Base-by-base conservation (phyloP, 2,113 vertebrate species). In the Ellobius talpinus region DNA sequence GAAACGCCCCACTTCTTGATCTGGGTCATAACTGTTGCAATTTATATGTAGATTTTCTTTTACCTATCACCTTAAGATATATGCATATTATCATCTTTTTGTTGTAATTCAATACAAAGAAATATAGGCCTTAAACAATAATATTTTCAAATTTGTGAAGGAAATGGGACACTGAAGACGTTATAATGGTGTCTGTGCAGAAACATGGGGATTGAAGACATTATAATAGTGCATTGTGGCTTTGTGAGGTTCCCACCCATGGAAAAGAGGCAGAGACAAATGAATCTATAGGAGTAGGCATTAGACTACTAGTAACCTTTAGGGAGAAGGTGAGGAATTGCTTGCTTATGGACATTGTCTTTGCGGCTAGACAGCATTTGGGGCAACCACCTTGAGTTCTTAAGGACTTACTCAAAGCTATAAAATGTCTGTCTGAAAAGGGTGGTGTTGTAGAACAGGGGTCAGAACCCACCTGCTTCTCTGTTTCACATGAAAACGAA, bases 121-220 rank as follows among this genome's bases (percentile, higher is more conserved):
- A 95, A 92, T 11, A 89, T 74, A 1, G 36, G 1, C 0, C 17
- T 70, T 95, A 68, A 89, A 73, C 24, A 89, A 1, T 79, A 96
- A 39, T 63, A 90, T 87, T 93, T 87, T 96, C 74, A 86, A 73
- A 90, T 66, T 68, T 91, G 76, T 45, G 88, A 61, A 96, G 52
- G 16, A 52, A 72, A 36, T 93, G 66, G 68, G 36, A 14, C 76
- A 94, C 94, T 61, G 42, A 76, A 88, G 50, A 93, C 61, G 9
- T 79, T 47, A 89, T 78, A 10, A 68, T 9, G 70, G 19, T 63
- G 55, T 19, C 55, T 58, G 55, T 58, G 17, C 55, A 58, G 55
- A 58, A 58, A 58, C 55, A 39, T 95, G 61, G 68, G 33, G 11
- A 93, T 95, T 66, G 39, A 79, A 81, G 39, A 91, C 66, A 14